Evolutionary conservation across 2,797 vertebrate species (phyloP).

Genomic region (Enteromius radiatus): DNA sequence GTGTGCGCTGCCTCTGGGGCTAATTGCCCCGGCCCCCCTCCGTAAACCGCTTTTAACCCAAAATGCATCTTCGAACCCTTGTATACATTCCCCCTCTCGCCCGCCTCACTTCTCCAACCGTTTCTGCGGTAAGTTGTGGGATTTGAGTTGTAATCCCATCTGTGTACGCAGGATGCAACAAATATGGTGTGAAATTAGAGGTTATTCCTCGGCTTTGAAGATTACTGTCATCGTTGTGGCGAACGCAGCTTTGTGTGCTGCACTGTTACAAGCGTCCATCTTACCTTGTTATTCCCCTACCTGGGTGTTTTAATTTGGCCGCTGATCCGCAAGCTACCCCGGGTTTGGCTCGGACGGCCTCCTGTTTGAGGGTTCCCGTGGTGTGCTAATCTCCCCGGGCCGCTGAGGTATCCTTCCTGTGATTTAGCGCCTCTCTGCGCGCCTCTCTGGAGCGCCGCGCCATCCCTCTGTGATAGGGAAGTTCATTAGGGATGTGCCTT

Average conservation of each 20-base stretch:
- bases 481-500: conserved; percentile 99
- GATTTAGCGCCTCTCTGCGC: conserved; percentile 57
- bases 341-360: conserved; percentile 78
- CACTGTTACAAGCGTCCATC: conserved; percentile 54
- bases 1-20: conserved; percentile 84
- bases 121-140: conserved; percentile 63
- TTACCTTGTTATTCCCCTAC: conserved; percentile 38
- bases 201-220: conserved; percentile 73
- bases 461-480: conserved; percentile 93
- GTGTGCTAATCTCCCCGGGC: conserved; percentile 92
- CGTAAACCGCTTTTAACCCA: conserved; percentile 37
- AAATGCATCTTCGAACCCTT: conserved; percentile 50
- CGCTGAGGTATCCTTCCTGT: conserved; percentile 61
- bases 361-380: conserved; percentile 74
- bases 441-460: conserved; percentile 62
- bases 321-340: conserved; percentile 31
- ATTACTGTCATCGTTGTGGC: conserved; percentile 58
- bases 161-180: conserved; percentile 76
- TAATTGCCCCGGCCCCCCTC: conserved; percentile 86
- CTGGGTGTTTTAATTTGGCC: conserved; percentile 34
- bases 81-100: background rate
- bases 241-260: conserved; percentile 34
- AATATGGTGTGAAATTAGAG: conserved; percentile 84
- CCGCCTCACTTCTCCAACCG: conserved; percentile 8
- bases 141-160: conserved; percentile 79